Evolutionary conservation across 2,113 vertebrate genomes (phyloP).

Genomic region (Thalassoma bifasciatum): DNA sequence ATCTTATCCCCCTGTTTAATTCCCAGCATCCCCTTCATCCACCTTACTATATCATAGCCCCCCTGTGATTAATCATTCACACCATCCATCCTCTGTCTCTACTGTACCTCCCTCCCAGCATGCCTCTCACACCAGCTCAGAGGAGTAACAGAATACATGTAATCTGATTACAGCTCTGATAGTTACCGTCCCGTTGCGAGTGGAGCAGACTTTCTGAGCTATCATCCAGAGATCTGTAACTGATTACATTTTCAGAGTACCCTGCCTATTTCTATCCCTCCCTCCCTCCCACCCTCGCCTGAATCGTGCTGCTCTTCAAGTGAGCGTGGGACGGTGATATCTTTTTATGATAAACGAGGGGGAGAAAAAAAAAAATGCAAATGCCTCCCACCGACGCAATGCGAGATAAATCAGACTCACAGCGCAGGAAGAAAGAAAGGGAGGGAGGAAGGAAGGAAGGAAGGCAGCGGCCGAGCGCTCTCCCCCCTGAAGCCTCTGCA

Average conservation of each 20-base stretch:
- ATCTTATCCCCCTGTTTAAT: conserved; percentile 45
- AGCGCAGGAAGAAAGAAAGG: conserved; percentile 61
- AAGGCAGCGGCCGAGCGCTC: conserved; percentile 49
- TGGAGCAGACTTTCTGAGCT: background rate
- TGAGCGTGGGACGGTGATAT: conserved; percentile 83
- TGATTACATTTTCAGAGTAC: conserved; percentile 71
- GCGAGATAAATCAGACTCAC: conserved; percentile 76
- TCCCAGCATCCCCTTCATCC: conserved; percentile 20
- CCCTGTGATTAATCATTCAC: conserved; percentile 56
- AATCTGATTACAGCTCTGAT: conserved; percentile 46
- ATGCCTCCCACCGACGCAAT: conserved; percentile 82
- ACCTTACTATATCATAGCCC: conserved; percentile 36
- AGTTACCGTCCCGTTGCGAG: background rate
- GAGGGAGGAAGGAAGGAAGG: conserved; percentile 58
- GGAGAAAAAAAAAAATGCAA: conserved; percentile 80
- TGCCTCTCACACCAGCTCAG: conserved; percentile 1
- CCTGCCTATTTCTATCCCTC: conserved; percentile 66
- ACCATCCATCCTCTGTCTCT: conserved; percentile 25
- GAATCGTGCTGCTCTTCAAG: conserved; percentile 79
- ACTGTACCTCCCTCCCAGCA: conserved; percentile 12
- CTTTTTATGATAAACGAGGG: conserved; percentile 83
- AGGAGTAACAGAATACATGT: conserved; percentile 51
- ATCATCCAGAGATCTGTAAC: conserved; percentile 52
- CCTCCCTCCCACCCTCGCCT: conserved; percentile 62
- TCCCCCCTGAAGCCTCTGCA: conserved; percentile 58